These are phyloP conservation scores for Zeugodacus cucurbitae DNA, from an alignment of 1,140 invertebrate species.

Conservation along the genomic window DNA sequence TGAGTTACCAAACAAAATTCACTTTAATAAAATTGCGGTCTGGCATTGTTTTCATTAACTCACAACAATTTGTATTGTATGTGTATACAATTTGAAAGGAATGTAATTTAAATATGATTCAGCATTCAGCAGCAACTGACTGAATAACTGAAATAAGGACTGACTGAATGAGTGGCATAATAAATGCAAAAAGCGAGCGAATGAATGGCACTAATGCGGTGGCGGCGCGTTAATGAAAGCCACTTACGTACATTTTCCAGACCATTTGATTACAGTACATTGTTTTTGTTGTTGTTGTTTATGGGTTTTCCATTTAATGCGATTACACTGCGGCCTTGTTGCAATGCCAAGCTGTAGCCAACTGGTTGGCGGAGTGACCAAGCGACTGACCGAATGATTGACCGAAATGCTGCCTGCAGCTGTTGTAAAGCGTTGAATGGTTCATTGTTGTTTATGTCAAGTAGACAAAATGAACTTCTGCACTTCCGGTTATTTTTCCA, in stretches of 20 bases:
- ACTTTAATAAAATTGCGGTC: neutral
- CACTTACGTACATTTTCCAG: conserved; percentile 11
- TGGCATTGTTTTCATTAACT: neutral
- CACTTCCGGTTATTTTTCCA: neutral
- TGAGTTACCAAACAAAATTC: neutral
- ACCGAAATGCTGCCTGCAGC: neutral
- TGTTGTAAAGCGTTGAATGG: neutral
- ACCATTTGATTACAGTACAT: neutral
- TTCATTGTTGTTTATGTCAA: neutral
- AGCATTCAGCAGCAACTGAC: neutral
- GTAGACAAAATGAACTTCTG: neutral
- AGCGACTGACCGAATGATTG: neutral
- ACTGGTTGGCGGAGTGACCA: neutral
- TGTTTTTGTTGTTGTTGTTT: neutral
- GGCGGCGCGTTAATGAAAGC: neutral
- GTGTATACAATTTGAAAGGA: neutral
- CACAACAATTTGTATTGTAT: neutral
- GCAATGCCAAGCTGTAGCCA: neutral
- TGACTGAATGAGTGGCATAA: neutral
- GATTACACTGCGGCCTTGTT: neutral
- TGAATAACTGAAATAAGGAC: neutral
- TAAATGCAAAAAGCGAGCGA: neutral
- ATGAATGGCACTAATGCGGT: neutral
- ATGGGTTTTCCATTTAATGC: neutral
- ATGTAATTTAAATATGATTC: neutral